phyloP scores from a whole-genome alignment of 2,888 invertebrate genomes.

The Amblyjoppa proteus region DNA sequence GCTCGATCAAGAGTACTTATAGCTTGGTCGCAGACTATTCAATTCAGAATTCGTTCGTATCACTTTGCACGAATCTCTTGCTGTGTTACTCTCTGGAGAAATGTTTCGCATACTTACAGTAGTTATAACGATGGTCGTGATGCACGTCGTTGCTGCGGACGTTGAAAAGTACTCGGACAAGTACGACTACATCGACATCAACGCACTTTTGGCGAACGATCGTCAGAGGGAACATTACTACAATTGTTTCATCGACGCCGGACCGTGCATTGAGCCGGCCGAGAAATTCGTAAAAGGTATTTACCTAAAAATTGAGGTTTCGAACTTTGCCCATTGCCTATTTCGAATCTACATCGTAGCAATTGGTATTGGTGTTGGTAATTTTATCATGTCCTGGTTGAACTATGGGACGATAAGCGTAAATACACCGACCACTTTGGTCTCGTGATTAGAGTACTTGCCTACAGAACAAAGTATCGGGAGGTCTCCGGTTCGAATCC shows the following conservation, averaged over 20 bases:
- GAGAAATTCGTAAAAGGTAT: neutral
- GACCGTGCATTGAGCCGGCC: neutral
- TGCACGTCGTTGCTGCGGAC: no score
- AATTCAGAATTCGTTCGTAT: neutral
- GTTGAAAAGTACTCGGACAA: neutral
- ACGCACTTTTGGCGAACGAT: neutral
- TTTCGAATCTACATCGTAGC: no score
- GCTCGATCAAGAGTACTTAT: neutral
- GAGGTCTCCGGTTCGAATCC: no score
- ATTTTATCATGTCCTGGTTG: no score
- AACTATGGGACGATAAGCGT: no score
- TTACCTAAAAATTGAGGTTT: neutral
- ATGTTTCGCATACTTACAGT: neutral
- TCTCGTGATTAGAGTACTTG: no score
- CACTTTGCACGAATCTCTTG: neutral
- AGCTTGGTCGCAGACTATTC: neutral
- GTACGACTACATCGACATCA: constrained; percentile 4
- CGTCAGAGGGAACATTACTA: neutral
- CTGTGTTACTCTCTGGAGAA: neutral
- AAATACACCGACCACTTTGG: no score
- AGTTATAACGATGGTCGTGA: no score
- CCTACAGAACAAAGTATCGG: no score
- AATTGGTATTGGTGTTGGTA: no score
- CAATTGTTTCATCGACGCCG: neutral
- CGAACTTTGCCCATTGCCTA: no score